Base-by-base conservation (phyloP, 2,797 vertebrate genomes). In the Choloepus didactylus region DNA sequence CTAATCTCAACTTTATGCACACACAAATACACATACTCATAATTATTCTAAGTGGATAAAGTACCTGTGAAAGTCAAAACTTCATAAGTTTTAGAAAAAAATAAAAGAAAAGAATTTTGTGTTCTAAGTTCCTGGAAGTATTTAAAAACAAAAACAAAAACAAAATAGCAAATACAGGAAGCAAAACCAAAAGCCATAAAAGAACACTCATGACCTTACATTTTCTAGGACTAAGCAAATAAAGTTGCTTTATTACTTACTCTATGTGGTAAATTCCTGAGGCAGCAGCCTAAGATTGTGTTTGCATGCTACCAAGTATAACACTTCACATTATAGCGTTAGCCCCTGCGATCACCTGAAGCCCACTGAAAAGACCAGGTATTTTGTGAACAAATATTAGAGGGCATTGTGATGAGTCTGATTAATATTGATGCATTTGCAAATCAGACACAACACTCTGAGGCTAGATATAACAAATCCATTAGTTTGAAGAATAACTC, bases 191-290 rank as follows among this genome's bases (percentile, higher is more conserved):
- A 56, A 56, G 16, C 4, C 54, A 6, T 56, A 56, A 56, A 18
- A 56, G 46, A 93, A 60, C 2, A 56, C 9, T 60, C 29, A 38
- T 15, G 19, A 72, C 41, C 10, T 73, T 25, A 59, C 19, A 60
- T 89, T 72, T 72, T 1, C n/a, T 35, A 56, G 31, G 31, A 83
- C 21, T 73, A 67, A 93, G 64, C 15, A 89, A 86, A 72, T 56
- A 69, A 76, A 35, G 49, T 44, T 67, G 66, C 10, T 23, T 67
- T 49, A 35, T 35, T 35, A 35, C 9, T 5, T 25, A 2, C 60
- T 21, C 6, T 9, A 35, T 49, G n/a, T 23, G 51, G 27, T 62
- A 35, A 62, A 69, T 38, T 2, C 25, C 77, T 16, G 14, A 62
- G 70, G 29, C 38, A 92, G 54, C 81, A 64, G 6, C 38, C 46